Conservation (phyloP, 2,888 invertebrate genomes). For the Alloplasta piceator region DNA sequence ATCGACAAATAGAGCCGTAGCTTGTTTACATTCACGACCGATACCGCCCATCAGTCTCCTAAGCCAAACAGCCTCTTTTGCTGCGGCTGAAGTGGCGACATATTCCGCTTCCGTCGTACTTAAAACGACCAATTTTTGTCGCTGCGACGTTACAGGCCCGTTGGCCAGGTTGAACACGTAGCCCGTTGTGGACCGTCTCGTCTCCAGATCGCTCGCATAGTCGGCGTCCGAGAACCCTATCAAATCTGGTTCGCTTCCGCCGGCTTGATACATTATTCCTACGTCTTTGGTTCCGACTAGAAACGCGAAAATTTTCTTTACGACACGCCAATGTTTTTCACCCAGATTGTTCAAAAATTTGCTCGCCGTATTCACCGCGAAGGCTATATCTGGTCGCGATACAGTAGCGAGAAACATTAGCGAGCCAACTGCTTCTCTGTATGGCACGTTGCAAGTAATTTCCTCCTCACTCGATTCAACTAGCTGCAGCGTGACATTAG, state of each 20-base stretch:
- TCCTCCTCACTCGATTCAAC: conserved; percentile 25
- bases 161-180: conserved; percentile 58
- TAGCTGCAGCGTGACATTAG: conserved; percentile 37
- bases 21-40: background rate
- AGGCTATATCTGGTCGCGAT: no score
- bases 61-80: conserved; percentile 25
- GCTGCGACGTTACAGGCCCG: conserved; percentile 57
- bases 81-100: conserved; percentile 18
- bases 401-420: conserved; percentile 51
- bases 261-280: conserved; percentile 44
- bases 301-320: conserved; percentile 62
- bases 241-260: conserved; percentile 40
- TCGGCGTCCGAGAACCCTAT: no score
- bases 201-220: conserved; percentile 58
- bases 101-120: no score
- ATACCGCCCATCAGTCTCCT: conserved; percentile 4
- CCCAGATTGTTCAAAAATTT: conserved; percentile 55
- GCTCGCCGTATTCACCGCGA: conserved; percentile 50
- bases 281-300: conserved; percentile 55
- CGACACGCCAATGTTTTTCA: conserved; percentile 37
- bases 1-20: conserved; percentile 13
- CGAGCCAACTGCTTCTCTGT: conserved; percentile 57
- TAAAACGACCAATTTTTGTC: conserved; percentile 57
- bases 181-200: conserved; percentile 66
- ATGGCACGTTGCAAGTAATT: conserved; percentile 42